Conservation (phyloP, 2,797 vertebrate species). For the Catostomus latipinnis region DNA sequence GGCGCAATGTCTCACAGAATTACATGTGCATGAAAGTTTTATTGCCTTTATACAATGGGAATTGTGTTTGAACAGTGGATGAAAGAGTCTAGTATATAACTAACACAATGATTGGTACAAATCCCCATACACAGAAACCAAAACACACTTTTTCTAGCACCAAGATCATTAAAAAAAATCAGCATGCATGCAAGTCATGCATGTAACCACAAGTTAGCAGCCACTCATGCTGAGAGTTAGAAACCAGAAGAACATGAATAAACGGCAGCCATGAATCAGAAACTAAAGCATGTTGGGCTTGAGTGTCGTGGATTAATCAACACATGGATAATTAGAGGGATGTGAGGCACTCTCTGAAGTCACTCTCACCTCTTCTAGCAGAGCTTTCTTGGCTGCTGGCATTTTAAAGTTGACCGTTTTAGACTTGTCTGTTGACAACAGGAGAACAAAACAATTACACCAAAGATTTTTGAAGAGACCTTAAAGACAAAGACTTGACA, state of each 20-base stretch:
- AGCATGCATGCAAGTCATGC: background rate
- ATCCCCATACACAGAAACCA: no score
- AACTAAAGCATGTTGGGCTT: no score
- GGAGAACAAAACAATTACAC: constrained; percentile 42
- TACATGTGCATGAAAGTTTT: background rate
- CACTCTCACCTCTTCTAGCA: constrained; percentile 83
- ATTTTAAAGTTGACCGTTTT: constrained; percentile 80
- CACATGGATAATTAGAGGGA: background rate
- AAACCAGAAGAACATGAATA: background rate
- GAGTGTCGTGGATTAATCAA: background rate
- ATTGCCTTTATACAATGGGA: background rate
- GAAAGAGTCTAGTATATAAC: background rate
- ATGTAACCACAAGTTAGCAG: constrained; percentile 5
- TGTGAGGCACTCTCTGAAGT: background rate
- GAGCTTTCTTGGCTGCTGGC: constrained; percentile 75
- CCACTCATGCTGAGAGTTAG: constrained; percentile 1
- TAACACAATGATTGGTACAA: background rate
- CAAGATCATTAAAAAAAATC: background rate
- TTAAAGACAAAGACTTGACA: constrained; percentile 9
- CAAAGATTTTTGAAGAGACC: constrained; percentile 30
- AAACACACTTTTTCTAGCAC: no score
- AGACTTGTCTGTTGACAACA: constrained; percentile 80
- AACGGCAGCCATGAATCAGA: background rate
- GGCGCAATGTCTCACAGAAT: background rate
- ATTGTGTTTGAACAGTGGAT: background rate